A percentile compares a stretch with the other conserved stretches of the same genome.
phyloP scores from a whole-genome alignment of 2,113 vertebrate genomes.

The Spizaetus ornatus region DNA sequence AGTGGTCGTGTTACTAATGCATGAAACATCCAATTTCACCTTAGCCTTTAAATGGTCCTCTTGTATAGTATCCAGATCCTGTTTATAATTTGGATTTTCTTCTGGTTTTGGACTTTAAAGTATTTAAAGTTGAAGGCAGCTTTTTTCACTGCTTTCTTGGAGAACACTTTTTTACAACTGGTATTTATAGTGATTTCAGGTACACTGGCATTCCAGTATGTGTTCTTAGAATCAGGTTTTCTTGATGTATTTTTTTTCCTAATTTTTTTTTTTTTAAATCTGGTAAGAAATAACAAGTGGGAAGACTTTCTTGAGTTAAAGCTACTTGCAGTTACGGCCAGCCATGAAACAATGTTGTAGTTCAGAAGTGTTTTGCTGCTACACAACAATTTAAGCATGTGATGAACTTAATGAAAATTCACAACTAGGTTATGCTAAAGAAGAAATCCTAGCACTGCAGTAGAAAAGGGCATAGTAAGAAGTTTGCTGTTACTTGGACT shows the following conservation, averaged over 20 bases:
- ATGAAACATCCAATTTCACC: neutral
- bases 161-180: neutral
- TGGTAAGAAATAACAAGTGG: neutral
- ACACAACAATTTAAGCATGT: accelerated
- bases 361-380: neutral
- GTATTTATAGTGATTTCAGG: neutral
- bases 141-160: neutral
- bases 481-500: neutral
- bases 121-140: neutral
- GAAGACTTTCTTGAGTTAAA: neutral
- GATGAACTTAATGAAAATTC: neutral
- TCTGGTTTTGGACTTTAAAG: neutral
- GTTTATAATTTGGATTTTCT: neutral
- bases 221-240: neutral
- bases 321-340: neutral
- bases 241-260: neutral
- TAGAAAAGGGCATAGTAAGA: neutral
- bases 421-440: neutral
- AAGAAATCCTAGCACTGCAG: neutral
- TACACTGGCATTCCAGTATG: neutral
- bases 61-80: neutral
- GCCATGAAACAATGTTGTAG: neutral
- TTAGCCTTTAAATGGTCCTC: neutral
- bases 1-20: neutral
- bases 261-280: neutral